Conservation (phyloP, 2,888 invertebrate species). For the Salticus scenicus region DNA sequence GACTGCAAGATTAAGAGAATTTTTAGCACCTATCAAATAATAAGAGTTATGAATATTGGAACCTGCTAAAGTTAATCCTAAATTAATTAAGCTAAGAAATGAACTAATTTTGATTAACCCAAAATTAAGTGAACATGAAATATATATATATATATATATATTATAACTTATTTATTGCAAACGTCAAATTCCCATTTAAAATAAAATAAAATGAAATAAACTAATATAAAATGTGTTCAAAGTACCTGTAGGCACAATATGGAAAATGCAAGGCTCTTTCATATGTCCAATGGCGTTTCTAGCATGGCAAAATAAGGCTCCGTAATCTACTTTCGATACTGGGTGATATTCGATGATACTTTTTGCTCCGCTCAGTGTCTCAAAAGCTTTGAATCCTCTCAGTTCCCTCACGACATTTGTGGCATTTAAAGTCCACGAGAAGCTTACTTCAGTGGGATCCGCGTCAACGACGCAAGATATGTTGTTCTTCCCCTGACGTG, state of each 20-base stretch:
- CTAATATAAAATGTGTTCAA: too few species aligned
- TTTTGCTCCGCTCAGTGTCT: constrained; percentile 20
- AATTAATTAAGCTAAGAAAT: too few species aligned
- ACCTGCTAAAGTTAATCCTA: too few species aligned
- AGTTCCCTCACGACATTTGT: constrained; percentile 76
- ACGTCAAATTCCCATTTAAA: too few species aligned
- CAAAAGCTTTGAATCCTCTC: background rate
- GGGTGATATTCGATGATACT: constrained; percentile 71
- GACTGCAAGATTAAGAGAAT: too few species aligned
- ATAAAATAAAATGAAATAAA: too few species aligned
- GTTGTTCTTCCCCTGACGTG: constrained; percentile 65
- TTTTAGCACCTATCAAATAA: too few species aligned
- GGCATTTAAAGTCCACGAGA: constrained; percentile 95
- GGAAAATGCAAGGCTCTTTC: constrained; percentile 72
- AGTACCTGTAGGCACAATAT: constrained; percentile 75
- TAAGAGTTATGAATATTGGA: too few species aligned
- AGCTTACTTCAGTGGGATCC: constrained; percentile 79
- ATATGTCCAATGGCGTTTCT: constrained; percentile 72
- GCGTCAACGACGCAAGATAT: constrained; percentile 71
- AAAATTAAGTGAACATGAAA: too few species aligned
- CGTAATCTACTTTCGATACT: constrained; percentile 72
- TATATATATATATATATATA: too few species aligned
- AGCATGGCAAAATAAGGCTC: constrained; percentile 72
- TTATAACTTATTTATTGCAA: too few species aligned
- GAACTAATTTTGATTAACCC: too few species aligned